These are phyloP conservation scores for Eupsittula cactorum DNA, from an alignment of 2,113 vertebrate genomes.

Conservation along the genomic window DNA sequence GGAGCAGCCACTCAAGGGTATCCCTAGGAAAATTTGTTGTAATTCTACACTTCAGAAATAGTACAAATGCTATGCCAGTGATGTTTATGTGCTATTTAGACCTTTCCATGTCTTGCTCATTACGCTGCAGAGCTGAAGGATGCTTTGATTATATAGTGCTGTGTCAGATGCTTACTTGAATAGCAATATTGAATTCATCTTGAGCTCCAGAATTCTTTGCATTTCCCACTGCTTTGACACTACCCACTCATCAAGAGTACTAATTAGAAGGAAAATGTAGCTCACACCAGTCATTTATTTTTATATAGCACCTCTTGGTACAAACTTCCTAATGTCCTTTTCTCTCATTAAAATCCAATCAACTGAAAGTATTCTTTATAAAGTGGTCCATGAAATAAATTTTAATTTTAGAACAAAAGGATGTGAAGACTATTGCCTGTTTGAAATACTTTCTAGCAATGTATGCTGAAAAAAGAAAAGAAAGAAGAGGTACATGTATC, in stretches of 20 bases:
- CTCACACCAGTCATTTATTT: not conserved
- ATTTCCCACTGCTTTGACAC: not conserved
- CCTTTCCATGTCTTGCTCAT: not conserved
- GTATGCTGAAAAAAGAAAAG: not conserved
- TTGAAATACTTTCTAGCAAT: not conserved
- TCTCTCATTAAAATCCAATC: slow-evolving; percentile 24
- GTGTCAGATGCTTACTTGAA: not conserved
- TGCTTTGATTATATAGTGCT: not conserved
- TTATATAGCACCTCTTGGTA: not conserved
- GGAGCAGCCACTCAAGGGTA: not conserved
- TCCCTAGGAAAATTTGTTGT: not conserved
- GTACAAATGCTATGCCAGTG: not conserved
- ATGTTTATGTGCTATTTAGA: not conserved
- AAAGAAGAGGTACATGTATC: not conserved
- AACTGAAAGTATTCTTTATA: not conserved
- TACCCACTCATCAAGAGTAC: not conserved
- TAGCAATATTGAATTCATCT: not conserved
- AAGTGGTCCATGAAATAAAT: not conserved
- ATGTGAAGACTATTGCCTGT: not conserved
- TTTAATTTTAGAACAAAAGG: not conserved
- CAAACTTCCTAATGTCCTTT: not conserved
- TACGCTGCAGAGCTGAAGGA: not conserved
- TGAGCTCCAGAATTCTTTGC: not conserved
- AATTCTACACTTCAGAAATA: not conserved
- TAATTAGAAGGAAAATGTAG: slow-evolving; percentile 22